These are phyloP conservation scores for Chromobotia macracanthus DNA, from an alignment of 2,797 vertebrate genomes.

Conservation along the genomic window DNA sequence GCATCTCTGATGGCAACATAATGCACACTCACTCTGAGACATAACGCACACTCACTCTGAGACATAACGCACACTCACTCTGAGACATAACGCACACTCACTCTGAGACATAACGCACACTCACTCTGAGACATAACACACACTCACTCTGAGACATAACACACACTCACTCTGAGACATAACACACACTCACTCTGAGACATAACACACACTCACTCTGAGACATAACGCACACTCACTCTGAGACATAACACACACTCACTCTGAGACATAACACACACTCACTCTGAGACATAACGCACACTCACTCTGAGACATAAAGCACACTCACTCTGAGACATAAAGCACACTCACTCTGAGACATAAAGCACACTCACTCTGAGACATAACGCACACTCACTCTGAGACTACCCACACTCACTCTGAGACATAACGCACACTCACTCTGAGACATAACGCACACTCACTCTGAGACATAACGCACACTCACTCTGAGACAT, in stretches of 20 bases:
- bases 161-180: constrained; percentile 90
- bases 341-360: constrained; percentile 87
- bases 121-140: constrained; percentile 98
- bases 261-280: constrained; percentile 42
- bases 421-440: constrained; percentile 61
- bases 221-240: constrained; percentile 81
- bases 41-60: constrained; percentile 86
- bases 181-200: no score
- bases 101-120: constrained; percentile 82
- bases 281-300: constrained; percentile 86
- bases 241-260: no score
- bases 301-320: constrained; percentile 93
- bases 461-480: constrained; percentile 19
- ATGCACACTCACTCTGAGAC: constrained; percentile 20
- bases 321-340: no score
- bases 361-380: no score
- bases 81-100: constrained; percentile 73
- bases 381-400: constrained; percentile 76
- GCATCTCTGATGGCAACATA: constrained; percentile 30
- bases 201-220: constrained; percentile 85
- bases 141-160: constrained; percentile 19
- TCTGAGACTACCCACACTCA: no score
- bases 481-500: constrained; percentile 92
- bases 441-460: constrained; percentile 98
- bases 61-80: no score